Evolutionary conservation across 2,888 invertebrate species (phyloP).

Genomic region (Beris chalybata): DNA sequence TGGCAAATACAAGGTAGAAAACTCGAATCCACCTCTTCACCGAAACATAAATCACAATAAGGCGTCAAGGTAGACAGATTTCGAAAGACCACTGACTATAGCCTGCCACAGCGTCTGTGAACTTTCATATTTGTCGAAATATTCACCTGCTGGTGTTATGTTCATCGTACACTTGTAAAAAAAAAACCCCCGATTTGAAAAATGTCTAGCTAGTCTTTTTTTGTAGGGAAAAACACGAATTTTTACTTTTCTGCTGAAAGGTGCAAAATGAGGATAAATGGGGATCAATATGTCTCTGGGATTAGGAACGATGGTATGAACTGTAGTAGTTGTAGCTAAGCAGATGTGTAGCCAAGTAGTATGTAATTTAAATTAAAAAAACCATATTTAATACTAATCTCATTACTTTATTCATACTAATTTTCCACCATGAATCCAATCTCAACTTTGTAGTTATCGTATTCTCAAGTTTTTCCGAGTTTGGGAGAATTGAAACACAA

Average conservation of each 20-base stretch:
- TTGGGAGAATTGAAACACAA: too few species aligned
- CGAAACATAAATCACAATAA: constrained; percentile 28
- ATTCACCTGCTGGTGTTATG: constrained; percentile 3
- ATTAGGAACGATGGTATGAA: too few species aligned
- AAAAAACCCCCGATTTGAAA: constrained; percentile 15
- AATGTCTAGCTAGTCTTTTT: constrained; percentile 16
- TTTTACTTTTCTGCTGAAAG: constrained; percentile 14
- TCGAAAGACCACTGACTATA: neutral
- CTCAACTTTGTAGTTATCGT: too few species aligned
- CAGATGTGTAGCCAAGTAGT: too few species aligned
- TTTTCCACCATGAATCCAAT: too few species aligned
- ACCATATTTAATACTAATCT: too few species aligned
- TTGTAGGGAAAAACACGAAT: neutral
- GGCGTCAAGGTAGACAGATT: constrained; percentile 25
- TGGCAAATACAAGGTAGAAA: constrained; percentile 6
- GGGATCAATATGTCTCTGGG: constrained; percentile 1
- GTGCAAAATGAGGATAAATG: constrained; percentile 12
- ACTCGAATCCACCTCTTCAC: constrained; percentile 9
- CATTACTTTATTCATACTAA: too few species aligned
- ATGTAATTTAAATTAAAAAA: too few species aligned
- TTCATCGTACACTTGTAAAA: neutral
- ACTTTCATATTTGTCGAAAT: constrained; percentile 10
- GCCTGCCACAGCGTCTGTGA: constrained; percentile 2
- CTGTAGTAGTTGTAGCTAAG: too few species aligned
- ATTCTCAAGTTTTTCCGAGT: too few species aligned